Evolutionary conservation across 2,113 vertebrate species (phyloP).

Genomic region (Tetrao urogallus): DNA sequence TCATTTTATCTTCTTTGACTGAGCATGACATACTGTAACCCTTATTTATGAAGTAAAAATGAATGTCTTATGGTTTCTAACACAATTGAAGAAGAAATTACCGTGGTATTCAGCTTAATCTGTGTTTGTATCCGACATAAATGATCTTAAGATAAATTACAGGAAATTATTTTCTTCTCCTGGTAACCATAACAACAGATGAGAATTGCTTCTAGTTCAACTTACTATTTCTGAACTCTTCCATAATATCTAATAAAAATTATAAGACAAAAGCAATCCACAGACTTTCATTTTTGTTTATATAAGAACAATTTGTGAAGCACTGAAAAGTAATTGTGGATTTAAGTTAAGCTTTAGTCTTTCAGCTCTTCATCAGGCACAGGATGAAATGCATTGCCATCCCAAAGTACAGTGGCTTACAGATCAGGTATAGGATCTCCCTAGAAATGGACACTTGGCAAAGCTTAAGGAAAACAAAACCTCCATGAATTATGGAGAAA

Average conservation of each 20-base stretch:
- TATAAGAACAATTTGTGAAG: neutral
- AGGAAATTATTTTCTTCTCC: constrained; percentile 81
- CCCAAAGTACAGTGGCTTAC: neutral
- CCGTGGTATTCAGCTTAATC: constrained; percentile 75
- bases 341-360: neutral
- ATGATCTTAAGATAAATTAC: constrained; percentile 79
- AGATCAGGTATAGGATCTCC: neutral
- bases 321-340: neutral
- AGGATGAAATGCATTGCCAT: neutral
- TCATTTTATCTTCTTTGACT: constrained; percentile 73
- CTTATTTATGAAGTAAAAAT: constrained; percentile 77
- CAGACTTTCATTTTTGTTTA: neutral
- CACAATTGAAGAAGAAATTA: constrained; percentile 73
- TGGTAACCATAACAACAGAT: constrained; percentile 81
- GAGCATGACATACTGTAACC: constrained; percentile 74
- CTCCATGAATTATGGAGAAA: neutral
- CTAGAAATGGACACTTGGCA: neutral
- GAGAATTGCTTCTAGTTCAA: constrained; percentile 65
- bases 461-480: neutral
- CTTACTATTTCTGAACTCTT: constrained; percentile 62
- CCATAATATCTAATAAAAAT: constrained; percentile 36
- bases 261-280: constrained; percentile 15
- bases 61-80: constrained; percentile 70
- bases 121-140: constrained; percentile 76
- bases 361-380: neutral